Evolutionary conservation across 2,797 vertebrate species (phyloP), one percentile per base, ranked within the genome.

Genomic region (Spinus pinus): DNA sequence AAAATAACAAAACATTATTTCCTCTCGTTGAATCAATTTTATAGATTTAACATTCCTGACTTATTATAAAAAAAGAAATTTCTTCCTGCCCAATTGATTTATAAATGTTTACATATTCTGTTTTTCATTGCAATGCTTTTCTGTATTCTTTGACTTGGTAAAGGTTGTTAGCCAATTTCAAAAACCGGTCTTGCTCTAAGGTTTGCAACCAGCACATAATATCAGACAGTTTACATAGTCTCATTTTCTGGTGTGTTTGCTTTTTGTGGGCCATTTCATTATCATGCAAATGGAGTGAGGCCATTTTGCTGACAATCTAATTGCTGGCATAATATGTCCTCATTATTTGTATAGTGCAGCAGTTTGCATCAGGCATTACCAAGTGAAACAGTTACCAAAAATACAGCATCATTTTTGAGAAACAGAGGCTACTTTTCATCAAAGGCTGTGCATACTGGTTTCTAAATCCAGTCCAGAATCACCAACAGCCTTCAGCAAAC

Each of bases 201-300:
- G n/a, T 49, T 39, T 35, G 37, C 27, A 81, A 57, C 47, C 23
- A 47, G 31, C 25, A 25, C 20, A 30, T 4, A 60, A 30, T 53
- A 66, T 60, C 41, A 87, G 44, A 39, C 10, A 66, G 31, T 86
- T 86, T 79, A 23, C 33, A 88, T 35, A 69, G 54, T 79, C 62
- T 81, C 21, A 81, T 95, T 96, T 95, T 94, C 88, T 92, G 70
- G 67, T 35, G 5, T 90, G 49, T 92, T 94, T 85, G 79, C 14
- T 88, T 95, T 95, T 81, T 90, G 78, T 89, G 50, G 57, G 72
- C 67, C 24, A 37, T 85, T 89, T 94, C 60, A 91, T 94, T 93
- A 92, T 53, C 69, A 91, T 95, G 78, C 67, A 93, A 95, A 95
- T 83, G 17, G 67, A 90, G 78, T 44, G 54, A 50, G 64, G 44